Evolutionary conservation across 2,797 vertebrate genomes (phyloP).

Genomic region (Urocyon cinereoargenteus): DNA sequence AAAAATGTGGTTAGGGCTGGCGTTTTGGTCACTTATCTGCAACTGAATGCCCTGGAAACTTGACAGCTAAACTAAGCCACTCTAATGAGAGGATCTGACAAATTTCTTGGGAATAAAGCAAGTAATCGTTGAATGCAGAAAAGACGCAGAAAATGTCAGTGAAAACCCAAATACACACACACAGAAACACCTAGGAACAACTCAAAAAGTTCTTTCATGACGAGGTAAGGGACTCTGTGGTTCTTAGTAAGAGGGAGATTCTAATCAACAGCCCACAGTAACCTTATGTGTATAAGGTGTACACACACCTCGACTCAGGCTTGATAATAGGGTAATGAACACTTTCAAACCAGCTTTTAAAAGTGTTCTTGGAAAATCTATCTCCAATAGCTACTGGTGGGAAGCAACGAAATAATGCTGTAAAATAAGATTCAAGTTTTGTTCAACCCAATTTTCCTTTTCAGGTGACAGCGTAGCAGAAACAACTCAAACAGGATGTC

Average conservation of each 20-base stretch:
- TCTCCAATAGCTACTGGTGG: not conserved
- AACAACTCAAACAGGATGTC: not conserved
- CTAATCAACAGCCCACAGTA: not conserved
- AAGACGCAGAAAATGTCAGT: constrained; percentile 31
- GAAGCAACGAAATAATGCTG: constrained; percentile 30
- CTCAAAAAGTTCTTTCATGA: not conserved
- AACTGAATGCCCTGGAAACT: constrained; percentile 59
- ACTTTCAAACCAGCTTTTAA: not conserved
- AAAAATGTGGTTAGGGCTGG: constrained; percentile 61
- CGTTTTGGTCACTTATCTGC: constrained; percentile 68
- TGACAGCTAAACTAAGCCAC: constrained; percentile 65
- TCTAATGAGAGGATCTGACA: constrained; percentile 62
- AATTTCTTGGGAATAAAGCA: constrained; percentile 47
- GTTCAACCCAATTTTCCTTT: constrained; percentile 40
- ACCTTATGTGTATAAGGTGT: too few species aligned
- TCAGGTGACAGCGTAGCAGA: constrained; percentile 2
- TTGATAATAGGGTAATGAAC: constrained; percentile 47
- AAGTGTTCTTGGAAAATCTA: not conserved
- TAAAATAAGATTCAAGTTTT: not conserved
- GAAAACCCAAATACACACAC: not conserved
- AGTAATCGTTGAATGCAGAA: not conserved
- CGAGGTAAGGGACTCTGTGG: not conserved
- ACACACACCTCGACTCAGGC: not conserved
- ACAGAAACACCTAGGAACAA: not conserved
- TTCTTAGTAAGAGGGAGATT: not conserved